Evolutionary conservation across 2,113 vertebrate species (phyloP), one percentile per base, ranked within the genome.

Genomic region (Labeo rohita): DNA sequence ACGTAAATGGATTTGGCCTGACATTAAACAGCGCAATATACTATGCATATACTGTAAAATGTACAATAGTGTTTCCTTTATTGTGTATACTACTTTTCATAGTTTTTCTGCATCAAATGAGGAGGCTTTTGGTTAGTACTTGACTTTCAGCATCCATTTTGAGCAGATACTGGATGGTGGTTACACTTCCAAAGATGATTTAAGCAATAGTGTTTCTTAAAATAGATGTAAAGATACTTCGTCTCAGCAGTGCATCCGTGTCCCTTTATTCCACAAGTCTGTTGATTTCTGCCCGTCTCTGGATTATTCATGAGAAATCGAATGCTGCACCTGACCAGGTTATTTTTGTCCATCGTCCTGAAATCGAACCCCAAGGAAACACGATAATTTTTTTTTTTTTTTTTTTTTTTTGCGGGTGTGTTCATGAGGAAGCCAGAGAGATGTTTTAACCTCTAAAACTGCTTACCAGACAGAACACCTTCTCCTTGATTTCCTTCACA

Each of bases 221-320:
- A 80, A 85, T 79, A 73, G 43, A 47, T 65, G 45, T 36, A 18
- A 8, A 56, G 50, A 49, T 7, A 3, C 78, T 63, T 77, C 0
- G 9, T 49, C 23, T 54, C 9, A n/a, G 28, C 61, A 34, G 36
- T 15, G 23, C 34, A 8, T 34, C 6, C 72, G 23, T 56, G 68
- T 43, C 52, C 65, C 85, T 77, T 73, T 28, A 63, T 59, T 28
- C 72, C 63, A 2, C 0, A 13, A 39, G 61, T 65, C 59, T 77
- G 34, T 52, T 65, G 45, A 68, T 66, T 66, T 68, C n/a, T 43
- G 80, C 6, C 47, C n/a, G 1, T 36, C 68, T 6, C 34, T 87
- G 86, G 59, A 78, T 87, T 77, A 87, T 87, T 86, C 18, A 86
- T 87, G 86, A 78, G 80, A 83, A 70, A 70, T 78, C 66, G 74